These are phyloP conservation scores for Neolamprologus cancellatus DNA, from an alignment of 2,113 vertebrate species.

Conservation along the genomic window DNA sequence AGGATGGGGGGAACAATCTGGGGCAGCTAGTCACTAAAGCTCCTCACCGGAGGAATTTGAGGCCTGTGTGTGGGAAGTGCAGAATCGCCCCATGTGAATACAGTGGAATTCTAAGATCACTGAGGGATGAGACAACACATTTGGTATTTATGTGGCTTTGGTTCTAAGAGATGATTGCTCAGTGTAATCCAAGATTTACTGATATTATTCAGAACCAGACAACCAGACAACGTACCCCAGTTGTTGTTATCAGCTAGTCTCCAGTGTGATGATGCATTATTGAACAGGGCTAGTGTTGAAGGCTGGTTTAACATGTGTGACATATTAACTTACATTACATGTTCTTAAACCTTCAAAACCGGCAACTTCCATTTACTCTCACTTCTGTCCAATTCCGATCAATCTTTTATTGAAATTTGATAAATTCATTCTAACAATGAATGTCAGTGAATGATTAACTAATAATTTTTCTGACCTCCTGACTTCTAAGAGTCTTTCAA, in stretches of 20 bases:
- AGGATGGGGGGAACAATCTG: not conserved
- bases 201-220: not conserved
- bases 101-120: not conserved
- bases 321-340: not conserved
- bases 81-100: not conserved
- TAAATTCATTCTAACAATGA: not conserved
- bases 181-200: not conserved
- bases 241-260: not conserved
- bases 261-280: not conserved
- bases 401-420: not conserved
- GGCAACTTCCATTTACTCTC: not conserved
- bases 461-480: not conserved
- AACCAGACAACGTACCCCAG: not conserved
- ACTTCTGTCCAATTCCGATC: not conserved
- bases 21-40: not conserved
- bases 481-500: not conserved
- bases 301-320: not conserved
- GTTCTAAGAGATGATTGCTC: not conserved
- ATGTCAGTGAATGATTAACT: not conserved
- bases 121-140: not conserved
- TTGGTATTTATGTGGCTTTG: not conserved
- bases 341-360: not conserved
- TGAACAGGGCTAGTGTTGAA: not conserved
- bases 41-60: not conserved
- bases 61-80: not conserved